Base-by-base conservation (phyloP, 2,113 vertebrate species). In the Rhinolophus sinicus region DNA sequence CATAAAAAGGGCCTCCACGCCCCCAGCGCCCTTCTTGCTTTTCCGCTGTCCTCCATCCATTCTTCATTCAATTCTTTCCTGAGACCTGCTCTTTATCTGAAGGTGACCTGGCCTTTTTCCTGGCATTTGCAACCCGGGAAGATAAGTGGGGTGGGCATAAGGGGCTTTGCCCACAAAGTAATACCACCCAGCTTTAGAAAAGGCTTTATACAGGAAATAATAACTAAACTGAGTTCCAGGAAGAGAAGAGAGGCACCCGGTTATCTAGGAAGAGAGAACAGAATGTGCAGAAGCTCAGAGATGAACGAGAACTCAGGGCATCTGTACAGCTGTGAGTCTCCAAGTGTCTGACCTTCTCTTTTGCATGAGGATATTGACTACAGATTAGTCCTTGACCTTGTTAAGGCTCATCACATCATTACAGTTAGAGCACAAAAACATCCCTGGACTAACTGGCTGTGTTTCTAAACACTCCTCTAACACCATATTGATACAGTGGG, bases 231-330 rank as follows among this genome's bases (percentile, higher is more conserved):
- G 50, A 70, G 47, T 70, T 44, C 70, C 84, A 38, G n/a, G 44
- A 70, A 82, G 50, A 83, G 70, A 84, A 22, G 12, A 33, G 67
- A 82, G 73, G 22, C 60, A 0, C 12, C n/a, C 30, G 0, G 26
- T 54, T 75, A 78, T n/a, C 33, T 77, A 28, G 56, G 40, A 58
- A 44, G 35, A 77, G 52, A 54, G 76, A 72, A 58, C 30, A 18
- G 56, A 19, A 4, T 24, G 40, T 24, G 1, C 38, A 11, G 70
- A 38, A 56, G 38, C 38, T 24, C 54, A 8, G 78, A 85, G n/a
- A 21, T 30, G 26, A 35, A 65, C 1, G 60, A 28, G n/a, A 60
- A 56, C 30, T 38, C 1, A 0, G 44, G 5, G 0, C 12, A 8
- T 40, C 58, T 35, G 21, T 1, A 0, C 12, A 84, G 21, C 47